These are phyloP conservation scores for Branchinecta lynchi DNA, from an alignment of 1,140 invertebrate genomes.

Conservation along the genomic window DNA sequence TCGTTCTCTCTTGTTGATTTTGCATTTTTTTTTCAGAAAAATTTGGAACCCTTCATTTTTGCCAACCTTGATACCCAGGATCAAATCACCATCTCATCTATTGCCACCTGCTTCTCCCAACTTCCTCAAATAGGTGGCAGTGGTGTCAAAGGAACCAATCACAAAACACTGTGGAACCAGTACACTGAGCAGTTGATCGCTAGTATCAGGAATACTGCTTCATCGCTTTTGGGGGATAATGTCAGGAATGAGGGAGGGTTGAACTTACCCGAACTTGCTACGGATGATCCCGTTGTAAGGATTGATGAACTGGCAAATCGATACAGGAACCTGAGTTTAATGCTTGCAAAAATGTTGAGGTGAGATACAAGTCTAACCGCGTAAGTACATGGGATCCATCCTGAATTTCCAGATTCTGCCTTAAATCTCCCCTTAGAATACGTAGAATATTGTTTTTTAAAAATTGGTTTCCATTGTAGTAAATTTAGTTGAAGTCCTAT, in stretches of 20 bases:
- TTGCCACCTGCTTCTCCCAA: background rate
- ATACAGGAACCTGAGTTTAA: background rate
- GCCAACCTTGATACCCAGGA: background rate
- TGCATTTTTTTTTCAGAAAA: slow-evolving; percentile 3
- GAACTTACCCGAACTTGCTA: background rate
- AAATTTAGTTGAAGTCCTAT: too few relatives aligned
- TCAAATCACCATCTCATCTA: background rate
- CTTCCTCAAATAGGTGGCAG: slow-evolving; percentile 1
- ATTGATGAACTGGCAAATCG: background rate
- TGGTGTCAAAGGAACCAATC: background rate
- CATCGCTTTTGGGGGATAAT: background rate
- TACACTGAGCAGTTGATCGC: background rate
- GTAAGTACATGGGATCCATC: too few relatives aligned
- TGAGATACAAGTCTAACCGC: background rate
- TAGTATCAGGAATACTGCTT: background rate
- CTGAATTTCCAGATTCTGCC: too few relatives aligned
- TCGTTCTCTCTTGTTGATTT: background rate
- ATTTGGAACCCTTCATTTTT: background rate
- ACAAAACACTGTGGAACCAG: background rate
- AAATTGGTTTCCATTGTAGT: too few relatives aligned
- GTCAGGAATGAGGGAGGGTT: background rate
- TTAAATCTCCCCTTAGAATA: too few relatives aligned
- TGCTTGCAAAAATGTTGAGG: background rate
- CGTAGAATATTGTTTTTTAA: too few relatives aligned
- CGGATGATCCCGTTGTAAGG: background rate